phyloP scores from a whole-genome alignment of 2,113 vertebrate species.

The Hassar affinis region DNA sequence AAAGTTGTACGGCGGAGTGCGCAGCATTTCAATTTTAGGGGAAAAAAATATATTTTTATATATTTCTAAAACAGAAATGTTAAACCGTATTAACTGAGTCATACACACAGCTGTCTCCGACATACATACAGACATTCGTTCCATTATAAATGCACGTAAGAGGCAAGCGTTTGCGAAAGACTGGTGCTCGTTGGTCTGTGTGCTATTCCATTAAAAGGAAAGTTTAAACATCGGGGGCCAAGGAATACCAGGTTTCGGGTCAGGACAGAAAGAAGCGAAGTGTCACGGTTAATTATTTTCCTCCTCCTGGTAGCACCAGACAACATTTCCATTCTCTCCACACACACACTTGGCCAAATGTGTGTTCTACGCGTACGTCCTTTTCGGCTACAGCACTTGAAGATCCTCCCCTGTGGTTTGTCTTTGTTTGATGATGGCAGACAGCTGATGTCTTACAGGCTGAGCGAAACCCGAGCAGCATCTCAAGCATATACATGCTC shows the following conservation, averaged over 20 bases:
- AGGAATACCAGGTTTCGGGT: neutral
- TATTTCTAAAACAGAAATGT: conserved; percentile 19
- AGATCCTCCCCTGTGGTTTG: neutral
- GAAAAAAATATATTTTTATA: neutral
- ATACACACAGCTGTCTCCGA: neutral
- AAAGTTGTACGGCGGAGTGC: conserved; percentile 21
- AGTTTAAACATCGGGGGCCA: neutral
- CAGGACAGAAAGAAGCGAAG: neutral
- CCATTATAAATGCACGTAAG: conserved; percentile 15
- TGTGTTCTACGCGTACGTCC: neutral
- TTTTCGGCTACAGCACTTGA: neutral
- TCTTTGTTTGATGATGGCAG: conserved; percentile 3
- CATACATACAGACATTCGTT: neutral
- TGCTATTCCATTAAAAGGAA: neutral
- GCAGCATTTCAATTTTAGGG: neutral
- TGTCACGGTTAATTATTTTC: neutral
- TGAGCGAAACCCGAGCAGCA: neutral
- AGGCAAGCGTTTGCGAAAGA: conserved; percentile 19
- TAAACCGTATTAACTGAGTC: conserved; percentile 8
- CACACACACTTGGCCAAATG: neutral
- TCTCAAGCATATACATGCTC: neutral
- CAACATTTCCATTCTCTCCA: neutral
- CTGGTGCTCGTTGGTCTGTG: neutral
- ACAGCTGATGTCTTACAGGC: conserved; percentile 11
- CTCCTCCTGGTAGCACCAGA: conserved; percentile 4